Base-by-base conservation (phyloP, 2,888 invertebrate genomes). In the Parapristionchus giblindavisi region DNA sequence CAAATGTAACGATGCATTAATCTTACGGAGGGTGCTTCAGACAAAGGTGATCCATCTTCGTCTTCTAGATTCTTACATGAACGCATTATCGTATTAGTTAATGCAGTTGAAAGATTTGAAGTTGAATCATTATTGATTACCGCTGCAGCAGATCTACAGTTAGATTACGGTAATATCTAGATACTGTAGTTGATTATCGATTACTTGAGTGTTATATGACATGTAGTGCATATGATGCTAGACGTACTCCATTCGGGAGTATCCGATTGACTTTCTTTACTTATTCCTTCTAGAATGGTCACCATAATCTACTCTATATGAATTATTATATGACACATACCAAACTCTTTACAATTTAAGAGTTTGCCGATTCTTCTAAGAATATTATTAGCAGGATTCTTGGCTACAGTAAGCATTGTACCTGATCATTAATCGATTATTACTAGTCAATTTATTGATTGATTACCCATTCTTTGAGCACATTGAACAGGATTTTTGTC, bases 191-290 rank as follows among this genome's bases (percentile, higher is more conserved):
- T 56, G 56, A n/a, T 14, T 3, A 56, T 27, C 21, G 38, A 61
- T 34, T 48, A 65, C 65, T 65, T 65, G 65, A 65, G 43, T 14
- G 65, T 65, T 2, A 29, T 27, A 32, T 65, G 65, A 48, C 65
- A 65, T 34, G 14, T 48, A 27, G 65, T 65, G 29, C 65, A 65
- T 17, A 40, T 29, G 32, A 65, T n/a, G n/a, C 29, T 34, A 11
- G 11, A 29, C 21, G 40, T 8, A 43, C 27, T 65, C 65, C 65
- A 65, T 11, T 43, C 65, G 21, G 48, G n/a, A n/a, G n/a, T 8
- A 14, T 48, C 65, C 43, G 32, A 29, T n/a, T 40, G 29, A 2
- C 48, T 48, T 29, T 8, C 24, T 32, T 65, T 48, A 32, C 40
- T 48, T 3, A 17, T 17, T 43, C 43, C 29, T 43, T 61, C 61